phyloP scores from a whole-genome alignment of 2,113 vertebrate species.

The Manacus vitellinus region DNA sequence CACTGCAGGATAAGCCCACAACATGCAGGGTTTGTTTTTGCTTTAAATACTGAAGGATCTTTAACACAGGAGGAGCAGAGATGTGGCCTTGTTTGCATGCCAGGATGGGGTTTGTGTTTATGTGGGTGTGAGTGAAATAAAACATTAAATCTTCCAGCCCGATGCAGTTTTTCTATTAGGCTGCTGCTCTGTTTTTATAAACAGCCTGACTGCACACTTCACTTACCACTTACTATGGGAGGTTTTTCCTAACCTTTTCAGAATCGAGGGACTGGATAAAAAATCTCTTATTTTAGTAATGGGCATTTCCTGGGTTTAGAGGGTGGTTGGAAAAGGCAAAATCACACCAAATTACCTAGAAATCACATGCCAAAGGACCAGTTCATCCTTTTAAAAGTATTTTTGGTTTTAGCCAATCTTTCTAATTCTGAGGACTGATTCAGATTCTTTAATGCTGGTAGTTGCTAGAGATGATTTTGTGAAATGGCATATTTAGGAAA shows the following conservation, averaged over 20 bases:
- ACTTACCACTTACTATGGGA: background rate
- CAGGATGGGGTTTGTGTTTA: background rate
- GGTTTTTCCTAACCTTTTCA: background rate
- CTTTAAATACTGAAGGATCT: background rate
- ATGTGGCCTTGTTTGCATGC: background rate
- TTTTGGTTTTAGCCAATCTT: background rate
- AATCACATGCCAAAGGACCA: background rate
- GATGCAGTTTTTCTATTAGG: background rate
- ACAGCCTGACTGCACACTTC: background rate
- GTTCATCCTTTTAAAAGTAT: background rate
- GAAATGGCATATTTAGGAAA: background rate
- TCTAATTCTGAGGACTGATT: background rate
- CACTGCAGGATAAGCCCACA: background rate
- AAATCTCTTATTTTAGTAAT: background rate
- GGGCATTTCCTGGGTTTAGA: background rate
- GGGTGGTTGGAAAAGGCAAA: background rate
- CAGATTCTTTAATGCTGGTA: background rate
- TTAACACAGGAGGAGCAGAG: background rate
- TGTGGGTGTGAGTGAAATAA: background rate
- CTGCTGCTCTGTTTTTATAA: background rate
- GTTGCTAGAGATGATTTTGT: background rate
- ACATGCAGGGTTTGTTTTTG: background rate
- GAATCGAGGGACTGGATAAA: background rate
- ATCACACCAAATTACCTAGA: background rate
- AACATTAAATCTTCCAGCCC: background rate